Conservation (phyloP, 2,888 invertebrate species). For the Ctenicera cuprea region DNA sequence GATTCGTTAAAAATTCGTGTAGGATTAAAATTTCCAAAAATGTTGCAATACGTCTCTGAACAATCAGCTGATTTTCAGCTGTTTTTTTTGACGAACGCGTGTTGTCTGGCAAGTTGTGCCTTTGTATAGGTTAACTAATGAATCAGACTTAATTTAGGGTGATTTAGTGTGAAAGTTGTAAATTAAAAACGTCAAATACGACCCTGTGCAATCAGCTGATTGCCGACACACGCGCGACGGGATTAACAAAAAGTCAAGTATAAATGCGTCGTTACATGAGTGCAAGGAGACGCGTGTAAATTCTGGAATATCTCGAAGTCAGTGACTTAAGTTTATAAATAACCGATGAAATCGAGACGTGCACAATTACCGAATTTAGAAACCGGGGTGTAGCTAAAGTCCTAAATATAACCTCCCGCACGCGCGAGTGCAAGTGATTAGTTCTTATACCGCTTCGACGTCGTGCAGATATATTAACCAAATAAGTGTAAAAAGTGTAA, state of each 20-base stretch:
- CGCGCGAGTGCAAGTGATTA: constrained; percentile 57
- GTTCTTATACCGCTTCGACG: constrained; percentile 52
- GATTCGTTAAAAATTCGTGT: background rate
- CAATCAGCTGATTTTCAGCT: constrained; percentile 45
- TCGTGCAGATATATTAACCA: constrained; percentile 46
- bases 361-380: constrained; percentile 71
- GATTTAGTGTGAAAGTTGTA: background rate
- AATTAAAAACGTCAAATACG: constrained; percentile 44
- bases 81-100: background rate
- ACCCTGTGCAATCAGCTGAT: constrained; percentile 62
- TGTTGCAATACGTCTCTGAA: constrained; percentile 42
- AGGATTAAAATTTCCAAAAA: background rate
- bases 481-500: constrained; percentile 29
- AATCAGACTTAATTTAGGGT: background rate
- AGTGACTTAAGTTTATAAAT: constrained; percentile 70
- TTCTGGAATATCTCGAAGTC: constrained; percentile 60
- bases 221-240: constrained; percentile 49
- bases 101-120: background rate
- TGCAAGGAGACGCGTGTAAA: constrained; percentile 34
- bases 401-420: constrained; percentile 70
- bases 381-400: constrained; percentile 64
- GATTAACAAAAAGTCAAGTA: constrained; percentile 11
- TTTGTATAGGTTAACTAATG: constrained; percentile 3
- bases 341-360: constrained; percentile 67
- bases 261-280: constrained; percentile 36